These are phyloP conservation scores for Thaumetopoea pityocampa DNA, from an alignment of 1,140 invertebrate genomes.

Conservation along the genomic window DNA sequence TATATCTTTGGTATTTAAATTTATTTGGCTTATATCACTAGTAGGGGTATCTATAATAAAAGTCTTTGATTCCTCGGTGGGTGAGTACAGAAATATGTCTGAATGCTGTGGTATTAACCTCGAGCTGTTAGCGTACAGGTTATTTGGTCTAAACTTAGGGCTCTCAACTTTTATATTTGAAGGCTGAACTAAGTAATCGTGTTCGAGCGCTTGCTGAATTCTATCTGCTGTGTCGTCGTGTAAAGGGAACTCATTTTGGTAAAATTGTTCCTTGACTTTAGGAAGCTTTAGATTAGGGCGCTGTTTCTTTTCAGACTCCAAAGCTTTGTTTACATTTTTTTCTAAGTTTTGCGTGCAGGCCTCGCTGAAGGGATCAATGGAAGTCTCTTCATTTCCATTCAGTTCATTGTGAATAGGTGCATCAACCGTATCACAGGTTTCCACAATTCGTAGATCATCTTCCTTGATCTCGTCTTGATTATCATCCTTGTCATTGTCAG, in stretches of 20 bases:
- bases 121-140: conserved; percentile 67
- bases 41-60: conserved; percentile 67
- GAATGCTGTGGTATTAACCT: conserved; percentile 57
- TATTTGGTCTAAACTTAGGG: conserved; percentile 65
- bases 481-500: conserved; percentile 72
- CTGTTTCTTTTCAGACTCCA: conserved; percentile 38
- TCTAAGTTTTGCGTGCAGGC: conserved; percentile 68
- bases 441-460: conserved; percentile 48
- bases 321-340: conserved; percentile 37
- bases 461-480: conserved; percentile 43
- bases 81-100: conserved; percentile 62
- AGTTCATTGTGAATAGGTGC: conserved; percentile 31
- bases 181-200: conserved; percentile 78
- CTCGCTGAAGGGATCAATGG: conserved; percentile 68
- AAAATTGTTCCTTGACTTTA: conserved; percentile 60
- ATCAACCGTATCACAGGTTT: conserved; percentile 57
- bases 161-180: conserved; percentile 78
- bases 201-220: conserved; percentile 72
- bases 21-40: conserved; percentile 69
- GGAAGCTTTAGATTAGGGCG: conserved; percentile 54
- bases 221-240: conserved; percentile 46
- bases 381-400: conserved; percentile 16
- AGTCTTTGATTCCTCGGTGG: conserved; percentile 64
- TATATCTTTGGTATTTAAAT: conserved; percentile 59
- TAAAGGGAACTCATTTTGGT: conserved; percentile 62